Evolutionary conservation across 2,888 invertebrate species (phyloP), one percentile per base, ranked within the genome.

Genomic region (Ennomos quercinarius): DNA sequence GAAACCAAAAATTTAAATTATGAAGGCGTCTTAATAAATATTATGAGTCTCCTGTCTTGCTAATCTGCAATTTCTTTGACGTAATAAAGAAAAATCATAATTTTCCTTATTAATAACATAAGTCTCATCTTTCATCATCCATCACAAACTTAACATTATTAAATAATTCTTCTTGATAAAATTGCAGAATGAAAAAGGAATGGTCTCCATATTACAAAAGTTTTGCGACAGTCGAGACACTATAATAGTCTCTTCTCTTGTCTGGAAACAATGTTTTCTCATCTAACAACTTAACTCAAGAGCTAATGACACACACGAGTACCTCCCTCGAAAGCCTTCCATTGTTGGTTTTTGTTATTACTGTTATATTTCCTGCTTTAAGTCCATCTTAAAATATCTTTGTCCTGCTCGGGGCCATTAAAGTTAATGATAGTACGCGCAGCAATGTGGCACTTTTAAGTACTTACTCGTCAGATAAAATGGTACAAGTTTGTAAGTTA

Each of bases 211-310:
- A 64, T 57, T 50, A 54, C 11, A 44, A 58, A 51, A 55, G 46
- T 52, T 59, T 39, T n/a, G 34, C 45, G 17, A 54, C 51, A 48
- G 27, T 12, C 9, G 17, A 45, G 53, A 43, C 58, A 49, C 54
- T 41, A n/a, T n/a, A n/a, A n/a, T n/a, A 57, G 47, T 44, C 72
- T 71, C 66, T 75, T 64, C 72, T 72, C 66, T 75, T 64, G 61
- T 76, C 76, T 70, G 68, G 70, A 74, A 71, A 75, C 76, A 73
- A 78, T 76, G 77, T 82, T 82, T 78, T 77, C 75, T 77, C 70
- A 73, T 71, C 74, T 76, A 80, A 82, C 79, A 78, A 73, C 74
- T 76, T 77, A 71, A 63, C 69, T 71, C 42, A 45, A 65, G 64
- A 67, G 64, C 64, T 67, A 70, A 70, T 61, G 64, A 57, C 57